Base-by-base conservation (phyloP, 2,888 invertebrate genomes). In the Ashinkailepas kermadecensis region DNA sequence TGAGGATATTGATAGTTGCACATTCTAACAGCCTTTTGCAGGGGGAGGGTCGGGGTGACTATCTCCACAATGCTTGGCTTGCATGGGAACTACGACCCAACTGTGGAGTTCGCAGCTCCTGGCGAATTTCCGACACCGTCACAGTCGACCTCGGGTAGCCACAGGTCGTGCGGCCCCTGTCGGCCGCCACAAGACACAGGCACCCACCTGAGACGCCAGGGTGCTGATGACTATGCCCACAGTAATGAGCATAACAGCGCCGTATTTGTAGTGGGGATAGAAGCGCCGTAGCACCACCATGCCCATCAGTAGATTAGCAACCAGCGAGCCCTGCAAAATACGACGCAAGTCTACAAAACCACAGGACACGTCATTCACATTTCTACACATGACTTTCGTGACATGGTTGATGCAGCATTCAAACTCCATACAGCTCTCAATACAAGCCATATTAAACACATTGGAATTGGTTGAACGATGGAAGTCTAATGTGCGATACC, bases 261-360 rank as follows among this genome's bases (percentile, higher is more conserved):
- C 83, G 88, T 97, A 98, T 87, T 99, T 98, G 62, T 93, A 90
- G 6, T 92, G 88, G 1, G 92, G 90, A 86, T 98, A 98, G 81
- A 90, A 90, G 86, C 94, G 95, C 85, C 95, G 94, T 67, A 97
- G 88, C 83, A 99, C 93, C 85, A 96, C 89, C 65, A 96, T 94
- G 21, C 97, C 96, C 92, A 99, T 93, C 62, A 97, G 91, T 93
- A 99, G 94, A 87, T 97, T 99, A 0, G 98, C 96, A 89, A 99
- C 95, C 59, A 99, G 89, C 8, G 98, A 98, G 1, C 98, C 98
- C 93, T 93, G 87, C 21, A 56, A 74, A 39, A 39, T 39, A 39
- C 39, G 39, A 39, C 39, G 39, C 4, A 3, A 39, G 39, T 56
- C 21, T 23, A 12, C 23, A 67, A n/a, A 25, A 70, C 67, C 9